These are phyloP conservation scores for Oscheius onirici DNA, from an alignment of 2,888 invertebrate genomes.

Conservation along the genomic window DNA sequence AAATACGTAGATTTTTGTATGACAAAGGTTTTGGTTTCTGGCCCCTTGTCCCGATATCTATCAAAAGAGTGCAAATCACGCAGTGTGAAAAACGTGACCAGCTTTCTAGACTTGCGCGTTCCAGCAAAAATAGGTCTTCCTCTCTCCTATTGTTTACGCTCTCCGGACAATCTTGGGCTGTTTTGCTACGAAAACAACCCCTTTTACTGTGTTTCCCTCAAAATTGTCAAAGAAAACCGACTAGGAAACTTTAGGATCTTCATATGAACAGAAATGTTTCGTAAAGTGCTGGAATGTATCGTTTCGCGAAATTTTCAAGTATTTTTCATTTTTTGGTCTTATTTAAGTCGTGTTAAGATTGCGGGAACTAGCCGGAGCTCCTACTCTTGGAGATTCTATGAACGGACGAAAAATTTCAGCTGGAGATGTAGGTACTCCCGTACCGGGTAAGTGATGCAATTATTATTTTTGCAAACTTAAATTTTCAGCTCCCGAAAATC, in stretches of 20 bases:
- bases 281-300: slow-evolving; percentile 8
- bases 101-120: too few species aligned
- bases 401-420: slow-evolving; percentile 3
- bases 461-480: not conserved
- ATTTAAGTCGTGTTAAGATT: not conserved
- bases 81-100: too few species aligned
- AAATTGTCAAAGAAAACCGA: not conserved
- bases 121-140: too few species aligned
- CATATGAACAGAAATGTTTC: slow-evolving; percentile 3
- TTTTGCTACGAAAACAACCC: not conserved
- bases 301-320: slow-evolving; percentile 9
- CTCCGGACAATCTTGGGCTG: too few species aligned
- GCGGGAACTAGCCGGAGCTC: slow-evolving; percentile 25
- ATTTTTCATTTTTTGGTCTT: not conserved
- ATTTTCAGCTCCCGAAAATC: slow-evolving; percentile 4
- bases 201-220: not conserved
- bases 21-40: too few species aligned
- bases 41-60: too few species aligned
- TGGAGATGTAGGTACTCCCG: not conserved
- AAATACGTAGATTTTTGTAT: too few species aligned
- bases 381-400: slow-evolving; percentile 5
- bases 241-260: too few species aligned
- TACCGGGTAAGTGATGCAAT: not conserved
- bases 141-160: too few species aligned
- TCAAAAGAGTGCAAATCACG: too few species aligned